These are phyloP conservation scores for Nemotelus nigrinus DNA, from an alignment of 2,888 invertebrate species.

Conservation along the genomic window DNA sequence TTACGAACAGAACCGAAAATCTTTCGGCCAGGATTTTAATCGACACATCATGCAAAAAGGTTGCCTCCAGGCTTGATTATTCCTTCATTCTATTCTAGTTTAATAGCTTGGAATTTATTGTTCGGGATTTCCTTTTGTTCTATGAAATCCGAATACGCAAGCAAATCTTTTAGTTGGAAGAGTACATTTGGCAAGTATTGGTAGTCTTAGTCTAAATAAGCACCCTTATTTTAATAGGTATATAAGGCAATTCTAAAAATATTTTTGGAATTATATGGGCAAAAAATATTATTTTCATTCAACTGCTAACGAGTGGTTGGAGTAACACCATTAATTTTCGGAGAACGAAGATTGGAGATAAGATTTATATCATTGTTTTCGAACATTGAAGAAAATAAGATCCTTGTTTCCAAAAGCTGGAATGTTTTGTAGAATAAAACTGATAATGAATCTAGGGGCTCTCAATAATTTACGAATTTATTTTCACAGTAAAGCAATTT, in stretches of 20 bases:
- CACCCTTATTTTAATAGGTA: too few species aligned
- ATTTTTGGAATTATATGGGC: background rate
- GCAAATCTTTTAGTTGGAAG: too few species aligned
- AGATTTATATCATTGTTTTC: constrained; percentile 23
- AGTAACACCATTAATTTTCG: background rate
- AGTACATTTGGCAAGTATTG: background rate
- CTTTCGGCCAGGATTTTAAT: constrained; percentile 47
- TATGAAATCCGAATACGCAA: background rate
- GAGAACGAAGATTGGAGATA: background rate
- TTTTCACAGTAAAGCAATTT: background rate
- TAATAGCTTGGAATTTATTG: constrained; percentile 50
- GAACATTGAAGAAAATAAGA: background rate
- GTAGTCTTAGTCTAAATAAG: background rate
- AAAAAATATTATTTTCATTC: background rate
- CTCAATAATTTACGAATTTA: too few species aligned
- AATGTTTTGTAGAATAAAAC: too few species aligned
- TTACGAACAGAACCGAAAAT: constrained; percentile 21
- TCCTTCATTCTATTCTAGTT: constrained; percentile 46
- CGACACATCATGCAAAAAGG: constrained; percentile 45
- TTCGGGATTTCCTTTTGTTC: constrained; percentile 35
- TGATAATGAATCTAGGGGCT: too few species aligned
- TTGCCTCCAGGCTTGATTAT: constrained; percentile 45
- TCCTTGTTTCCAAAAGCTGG: too few species aligned
- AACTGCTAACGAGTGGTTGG: background rate
- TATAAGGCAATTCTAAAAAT: too few species aligned